Conservation (phyloP, 2,113 vertebrate species). For the Narcine bancroftii region DNA sequence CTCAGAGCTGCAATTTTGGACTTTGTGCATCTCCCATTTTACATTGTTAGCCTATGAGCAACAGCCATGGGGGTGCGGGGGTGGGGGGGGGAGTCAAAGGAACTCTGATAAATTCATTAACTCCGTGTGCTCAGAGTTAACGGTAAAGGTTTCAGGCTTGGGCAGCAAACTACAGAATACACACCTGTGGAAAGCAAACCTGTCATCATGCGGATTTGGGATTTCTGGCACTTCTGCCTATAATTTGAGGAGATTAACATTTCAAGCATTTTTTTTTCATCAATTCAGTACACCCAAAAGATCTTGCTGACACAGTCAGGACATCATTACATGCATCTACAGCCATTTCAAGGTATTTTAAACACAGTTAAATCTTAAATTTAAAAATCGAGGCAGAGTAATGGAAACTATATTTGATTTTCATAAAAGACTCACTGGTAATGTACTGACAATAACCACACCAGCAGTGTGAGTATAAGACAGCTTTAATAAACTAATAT, state of each 20-base stretch:
- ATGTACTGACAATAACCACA: no score
- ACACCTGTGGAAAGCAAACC: background rate
- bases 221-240: background rate
- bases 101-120: background rate
- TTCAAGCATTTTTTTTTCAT: background rate
- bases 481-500: no score
- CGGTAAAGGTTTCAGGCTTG: no score
- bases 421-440: no score
- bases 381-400: no score
- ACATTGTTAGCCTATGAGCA: background rate
- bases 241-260: background rate
- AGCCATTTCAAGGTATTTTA: no score
- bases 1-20: background rate
- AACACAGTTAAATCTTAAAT: no score
- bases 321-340: no score
- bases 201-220: background rate
- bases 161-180: background rate
- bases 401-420: no score
- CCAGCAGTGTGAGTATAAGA: no score
- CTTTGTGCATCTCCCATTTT: background rate
- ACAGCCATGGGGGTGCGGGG: background rate
- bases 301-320: no score
- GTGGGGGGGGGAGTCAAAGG: background rate
- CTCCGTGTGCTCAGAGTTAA: background rate
- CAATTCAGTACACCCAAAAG: no score